These are phyloP conservation scores for Mystacornis crossleyi DNA, from an alignment of 2,113 vertebrate species.

Conservation along the genomic window DNA sequence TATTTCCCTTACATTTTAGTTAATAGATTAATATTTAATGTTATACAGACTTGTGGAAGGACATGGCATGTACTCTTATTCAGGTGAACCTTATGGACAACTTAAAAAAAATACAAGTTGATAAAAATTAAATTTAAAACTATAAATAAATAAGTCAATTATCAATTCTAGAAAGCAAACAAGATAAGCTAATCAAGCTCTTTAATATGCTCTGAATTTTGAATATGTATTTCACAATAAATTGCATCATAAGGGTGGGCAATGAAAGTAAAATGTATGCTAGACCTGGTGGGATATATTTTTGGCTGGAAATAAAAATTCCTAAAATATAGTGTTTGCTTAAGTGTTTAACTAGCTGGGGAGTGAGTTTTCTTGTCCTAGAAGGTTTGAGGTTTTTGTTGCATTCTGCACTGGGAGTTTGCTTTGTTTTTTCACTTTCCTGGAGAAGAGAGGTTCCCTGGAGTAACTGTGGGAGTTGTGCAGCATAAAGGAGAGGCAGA, in stretches of 20 bases:
- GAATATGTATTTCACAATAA: not conserved
- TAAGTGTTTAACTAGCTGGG: not conserved
- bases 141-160: not conserved
- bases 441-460: not conserved
- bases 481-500: not conserved
- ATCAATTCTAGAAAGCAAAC: not conserved
- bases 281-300: not conserved
- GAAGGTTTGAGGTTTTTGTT: not conserved
- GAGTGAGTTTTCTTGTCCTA: not conserved
- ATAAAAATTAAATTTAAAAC: not conserved
- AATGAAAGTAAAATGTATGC: not conserved
- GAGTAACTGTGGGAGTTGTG: not conserved
- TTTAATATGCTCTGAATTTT: not conserved
- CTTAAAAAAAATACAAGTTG: not conserved
- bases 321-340: not conserved
- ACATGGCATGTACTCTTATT: not conserved
- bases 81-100: not conserved
- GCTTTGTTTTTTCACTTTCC: not conserved
- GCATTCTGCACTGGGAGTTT: not conserved
- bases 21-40: not conserved
- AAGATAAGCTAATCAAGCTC: not conserved
- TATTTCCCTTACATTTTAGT: fast-evolving
- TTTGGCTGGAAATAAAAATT: not conserved
- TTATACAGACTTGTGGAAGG: not conserved
- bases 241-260: not conserved